Conservation (phyloP, 2,797 vertebrate genomes). For the Todus mexicanus region DNA sequence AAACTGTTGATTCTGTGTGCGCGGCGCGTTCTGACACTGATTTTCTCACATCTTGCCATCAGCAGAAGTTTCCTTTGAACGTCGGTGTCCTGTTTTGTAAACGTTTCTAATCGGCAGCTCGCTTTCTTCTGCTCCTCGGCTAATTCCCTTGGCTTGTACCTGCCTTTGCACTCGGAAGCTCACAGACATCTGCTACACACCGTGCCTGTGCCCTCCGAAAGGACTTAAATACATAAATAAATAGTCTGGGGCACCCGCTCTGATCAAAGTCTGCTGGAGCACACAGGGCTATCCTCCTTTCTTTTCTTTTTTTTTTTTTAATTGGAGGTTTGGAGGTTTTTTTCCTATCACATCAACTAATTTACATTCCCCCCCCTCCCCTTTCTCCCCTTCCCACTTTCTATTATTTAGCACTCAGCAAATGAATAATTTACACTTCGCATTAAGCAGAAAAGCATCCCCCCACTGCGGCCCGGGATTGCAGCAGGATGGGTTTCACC, state of each 20-base stretch:
- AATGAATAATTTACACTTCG: background rate
- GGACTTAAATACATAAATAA: background rate
- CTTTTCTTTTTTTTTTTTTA: background rate
- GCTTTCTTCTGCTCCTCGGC: background rate
- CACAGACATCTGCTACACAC: background rate
- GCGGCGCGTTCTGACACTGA: background rate
- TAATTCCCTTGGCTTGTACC: background rate
- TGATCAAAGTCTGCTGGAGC: background rate
- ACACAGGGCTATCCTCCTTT: background rate
- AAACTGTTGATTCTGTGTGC: background rate
- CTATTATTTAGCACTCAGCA: background rate
- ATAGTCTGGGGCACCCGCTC: background rate
- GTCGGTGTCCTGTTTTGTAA: background rate
- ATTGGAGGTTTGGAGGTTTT: background rate
- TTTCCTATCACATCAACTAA: background rate
- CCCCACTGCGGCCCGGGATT: fast-evolving
- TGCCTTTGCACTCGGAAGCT: background rate
- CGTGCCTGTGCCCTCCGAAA: background rate
- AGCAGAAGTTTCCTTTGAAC: background rate
- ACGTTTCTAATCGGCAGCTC: background rate
- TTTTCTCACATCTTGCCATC: background rate
- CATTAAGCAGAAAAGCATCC: background rate
- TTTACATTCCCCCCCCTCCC: background rate
- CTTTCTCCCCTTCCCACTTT: background rate
- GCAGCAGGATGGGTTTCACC: background rate